Evolutionary conservation across 1,140 invertebrate genomes (phyloP).

Genomic region (Pseudomyrmex gracilis): DNA sequence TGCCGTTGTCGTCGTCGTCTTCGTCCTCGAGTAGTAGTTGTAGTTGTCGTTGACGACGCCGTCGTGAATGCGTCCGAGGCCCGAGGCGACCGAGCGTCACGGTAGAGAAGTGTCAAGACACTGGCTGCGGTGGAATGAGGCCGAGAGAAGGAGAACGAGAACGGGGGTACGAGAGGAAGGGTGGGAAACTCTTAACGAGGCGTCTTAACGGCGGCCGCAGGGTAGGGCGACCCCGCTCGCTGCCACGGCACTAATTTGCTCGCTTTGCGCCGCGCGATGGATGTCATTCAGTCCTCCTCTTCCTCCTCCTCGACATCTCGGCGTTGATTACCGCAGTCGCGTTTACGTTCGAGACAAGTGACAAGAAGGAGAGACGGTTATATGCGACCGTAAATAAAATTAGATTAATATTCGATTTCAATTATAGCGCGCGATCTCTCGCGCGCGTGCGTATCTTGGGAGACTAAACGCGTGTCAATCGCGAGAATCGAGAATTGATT

Average conservation of each 20-base stretch:
- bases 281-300: slow-evolving; percentile 74
- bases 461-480: background rate
- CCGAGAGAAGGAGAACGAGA: background rate
- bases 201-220: slow-evolving; percentile 57
- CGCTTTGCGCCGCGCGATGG: slow-evolving; percentile 63
- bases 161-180: background rate
- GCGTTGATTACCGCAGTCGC: slow-evolving; percentile 80
- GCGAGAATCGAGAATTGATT: background rate
- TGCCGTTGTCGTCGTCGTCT: slow-evolving; percentile 45
- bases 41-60: slow-evolving; percentile 36
- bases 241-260: slow-evolving; percentile 71
- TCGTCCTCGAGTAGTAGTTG: slow-evolving; percentile 28
- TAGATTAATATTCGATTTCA: slow-evolving; percentile 14
- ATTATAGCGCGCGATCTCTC: background rate
- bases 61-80: slow-evolving; percentile 47
- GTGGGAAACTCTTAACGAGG: slow-evolving; percentile 61
- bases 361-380: no score
- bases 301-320: slow-evolving; percentile 79
- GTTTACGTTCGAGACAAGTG: slow-evolving; percentile 64
- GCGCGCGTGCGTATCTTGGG: background rate
- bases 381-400: slow-evolving; percentile 4
- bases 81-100: slow-evolving; percentile 8
- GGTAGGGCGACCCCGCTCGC: slow-evolving; percentile 59
- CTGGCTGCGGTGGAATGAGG: slow-evolving; percentile 23
- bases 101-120: slow-evolving; percentile 53